Evolutionary conservation across 2,888 invertebrate species (phyloP).

Genomic region (Stictocephala bisonia): DNA sequence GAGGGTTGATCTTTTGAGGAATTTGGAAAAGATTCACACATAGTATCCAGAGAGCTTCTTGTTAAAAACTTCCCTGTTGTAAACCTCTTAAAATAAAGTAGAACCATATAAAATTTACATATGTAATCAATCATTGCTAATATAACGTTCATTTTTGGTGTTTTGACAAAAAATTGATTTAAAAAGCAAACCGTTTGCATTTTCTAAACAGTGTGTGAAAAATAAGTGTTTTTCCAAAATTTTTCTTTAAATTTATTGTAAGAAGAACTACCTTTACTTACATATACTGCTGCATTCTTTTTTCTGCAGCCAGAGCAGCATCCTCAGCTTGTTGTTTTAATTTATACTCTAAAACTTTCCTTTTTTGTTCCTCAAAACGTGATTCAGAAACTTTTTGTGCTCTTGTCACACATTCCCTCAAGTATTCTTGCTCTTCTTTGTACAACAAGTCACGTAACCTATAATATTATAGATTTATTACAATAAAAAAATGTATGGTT

Average conservation of each 20-base stretch:
- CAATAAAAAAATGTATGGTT: no score
- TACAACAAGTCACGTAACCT: slow-evolving; percentile 24
- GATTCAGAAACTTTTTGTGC: not conserved
- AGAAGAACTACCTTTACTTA: not conserved
- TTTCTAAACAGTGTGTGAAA: not conserved
- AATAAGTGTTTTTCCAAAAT: not conserved
- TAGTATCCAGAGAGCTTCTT: no score
- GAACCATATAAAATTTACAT: no score
- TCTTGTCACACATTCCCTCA: slow-evolving; percentile 15
- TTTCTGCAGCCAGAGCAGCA: slow-evolving; percentile 27
- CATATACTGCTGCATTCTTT: slow-evolving; percentile 41
- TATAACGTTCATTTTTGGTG: no score
- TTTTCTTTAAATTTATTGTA: not conserved
- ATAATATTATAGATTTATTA: no score
- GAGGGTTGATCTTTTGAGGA: no score
- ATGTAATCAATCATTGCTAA: no score
- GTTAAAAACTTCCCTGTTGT: no score
- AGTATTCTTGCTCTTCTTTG: slow-evolving; percentile 12
- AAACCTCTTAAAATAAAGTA: no score
- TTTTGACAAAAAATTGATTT: not conserved
- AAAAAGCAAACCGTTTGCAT: not conserved
- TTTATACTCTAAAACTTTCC: slow-evolving; percentile 1
- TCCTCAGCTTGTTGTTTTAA: slow-evolving; percentile 30
- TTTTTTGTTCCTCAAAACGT: not conserved
- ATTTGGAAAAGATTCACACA: no score